Evolutionary conservation across 2,113 vertebrate genomes (phyloP).

Genomic region (Apaloderma vittatum): DNA sequence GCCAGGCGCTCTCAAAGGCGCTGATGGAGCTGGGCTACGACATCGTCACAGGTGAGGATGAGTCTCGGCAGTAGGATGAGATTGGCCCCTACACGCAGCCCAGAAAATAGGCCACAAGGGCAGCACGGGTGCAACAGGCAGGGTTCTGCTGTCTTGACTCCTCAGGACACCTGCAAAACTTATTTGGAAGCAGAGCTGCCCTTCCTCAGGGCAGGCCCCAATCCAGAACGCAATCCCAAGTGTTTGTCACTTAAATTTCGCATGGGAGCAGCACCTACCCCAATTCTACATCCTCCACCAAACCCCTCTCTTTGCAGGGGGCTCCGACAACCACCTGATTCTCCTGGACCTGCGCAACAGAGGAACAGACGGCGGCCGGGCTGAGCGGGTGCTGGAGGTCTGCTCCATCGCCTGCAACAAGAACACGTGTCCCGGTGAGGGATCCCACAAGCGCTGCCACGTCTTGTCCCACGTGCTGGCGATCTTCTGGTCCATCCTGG

Average conservation of each 20-base stretch:
- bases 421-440: constrained; percentile 95
- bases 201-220: background rate
- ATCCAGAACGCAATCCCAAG: background rate
- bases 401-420: constrained; percentile 97
- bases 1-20: constrained; percentile 79
- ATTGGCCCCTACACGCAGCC: fast-evolving
- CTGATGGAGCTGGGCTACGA: constrained; percentile 88
- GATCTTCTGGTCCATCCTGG: fast-evolving
- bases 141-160: fast-evolving
- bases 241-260: background rate
- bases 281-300: fast-evolving
- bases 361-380: constrained; percentile 91
- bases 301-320: constrained; percentile 79
- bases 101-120: background rate
- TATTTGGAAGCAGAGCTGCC: background rate
- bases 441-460: fast-evolving
- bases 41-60: constrained; percentile 88
- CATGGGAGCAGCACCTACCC: fast-evolving
- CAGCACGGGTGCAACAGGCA: fast-evolving
- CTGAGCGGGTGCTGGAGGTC: constrained; percentile 93
- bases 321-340: constrained; percentile 96
- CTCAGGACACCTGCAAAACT: background rate
- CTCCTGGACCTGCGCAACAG: constrained; percentile 91
- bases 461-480: fast-evolving
- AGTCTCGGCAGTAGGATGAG: fast-evolving